Conservation (phyloP, 1,140 invertebrate species). For the Scaptomyza montana region DNA sequence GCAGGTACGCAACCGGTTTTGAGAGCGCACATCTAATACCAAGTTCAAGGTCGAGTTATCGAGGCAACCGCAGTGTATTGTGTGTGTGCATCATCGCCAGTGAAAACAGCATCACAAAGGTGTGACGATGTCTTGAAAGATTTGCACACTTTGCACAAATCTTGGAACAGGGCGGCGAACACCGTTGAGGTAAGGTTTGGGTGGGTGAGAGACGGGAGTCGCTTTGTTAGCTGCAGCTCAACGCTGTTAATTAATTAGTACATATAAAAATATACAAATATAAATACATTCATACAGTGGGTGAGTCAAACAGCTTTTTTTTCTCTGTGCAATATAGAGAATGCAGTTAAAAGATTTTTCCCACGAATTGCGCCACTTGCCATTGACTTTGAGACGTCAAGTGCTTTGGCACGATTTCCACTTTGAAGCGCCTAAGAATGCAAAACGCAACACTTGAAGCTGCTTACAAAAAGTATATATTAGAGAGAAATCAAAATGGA, state of each 20-base stretch:
- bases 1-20: slow-evolving; percentile 60
- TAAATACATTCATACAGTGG: slow-evolving; percentile 65
- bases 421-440: slow-evolving; percentile 62
- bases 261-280: slow-evolving; percentile 32
- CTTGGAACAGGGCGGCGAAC: slow-evolving; percentile 21
- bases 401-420: slow-evolving; percentile 67
- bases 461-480: slow-evolving; percentile 30
- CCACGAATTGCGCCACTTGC: slow-evolving; percentile 72
- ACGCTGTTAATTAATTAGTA: slow-evolving; percentile 18
- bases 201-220: neutral
- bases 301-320: slow-evolving; percentile 50
- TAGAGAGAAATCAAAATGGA: too few relatives aligned
- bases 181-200: neutral
- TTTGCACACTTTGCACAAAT: slow-evolving; percentile 38
- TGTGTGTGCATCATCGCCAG: slow-evolving; percentile 10
- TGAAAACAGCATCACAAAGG: slow-evolving; percentile 56
- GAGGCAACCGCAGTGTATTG: slow-evolving; percentile 40
- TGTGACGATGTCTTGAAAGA: slow-evolving; percentile 54
- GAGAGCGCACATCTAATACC: slow-evolving; percentile 75
- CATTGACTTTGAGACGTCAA: slow-evolving; percentile 79
- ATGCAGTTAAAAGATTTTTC: slow-evolving; percentile 71
- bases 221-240: slow-evolving; percentile 22
- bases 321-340: slow-evolving; percentile 14
- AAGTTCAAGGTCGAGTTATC: slow-evolving; percentile 70
- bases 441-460: slow-evolving; percentile 40